phyloP scores from a whole-genome alignment of 2,888 invertebrate genomes.

The Macroteleia sp. region DNA sequence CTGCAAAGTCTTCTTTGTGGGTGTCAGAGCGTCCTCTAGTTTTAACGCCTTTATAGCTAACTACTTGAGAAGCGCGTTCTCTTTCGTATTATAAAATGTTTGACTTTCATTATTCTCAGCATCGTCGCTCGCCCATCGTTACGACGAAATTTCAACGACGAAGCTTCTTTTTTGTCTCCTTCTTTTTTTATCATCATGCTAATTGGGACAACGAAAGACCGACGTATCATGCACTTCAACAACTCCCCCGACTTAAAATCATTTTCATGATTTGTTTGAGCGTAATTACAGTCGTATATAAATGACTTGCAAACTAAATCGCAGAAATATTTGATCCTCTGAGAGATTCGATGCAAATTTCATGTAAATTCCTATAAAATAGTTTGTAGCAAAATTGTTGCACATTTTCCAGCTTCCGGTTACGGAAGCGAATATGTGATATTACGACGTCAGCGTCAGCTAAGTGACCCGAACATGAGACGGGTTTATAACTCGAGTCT shows the following conservation, averaged over 20 bases:
- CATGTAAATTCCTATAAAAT: constrained; percentile 26
- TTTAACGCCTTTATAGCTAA: constrained; percentile 31
- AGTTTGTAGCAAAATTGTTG: constrained; percentile 24
- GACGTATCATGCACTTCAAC: not conserved
- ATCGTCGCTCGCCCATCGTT: too few species aligned
- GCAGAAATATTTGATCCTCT: constrained; percentile 19
- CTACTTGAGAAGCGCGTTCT: constrained; percentile 36
- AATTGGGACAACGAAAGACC: not conserved
- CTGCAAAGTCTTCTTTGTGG: constrained; percentile 35
- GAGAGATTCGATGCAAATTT: constrained; percentile 19
- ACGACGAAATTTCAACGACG: constrained; percentile 27
- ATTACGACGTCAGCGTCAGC: too few species aligned
- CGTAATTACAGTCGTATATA: constrained; percentile 16
- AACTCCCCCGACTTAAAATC: too few species aligned
- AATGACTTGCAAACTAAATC: constrained; percentile 22
- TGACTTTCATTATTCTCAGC: constrained; percentile 47
- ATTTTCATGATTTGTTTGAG: constrained; percentile 25
- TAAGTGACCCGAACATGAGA: constrained; percentile 34
- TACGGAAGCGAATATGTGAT: not conserved
- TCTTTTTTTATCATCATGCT: too few species aligned
- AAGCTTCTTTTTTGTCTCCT: not conserved
- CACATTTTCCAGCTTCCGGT: constrained; percentile 31
- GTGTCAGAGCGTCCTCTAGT: constrained; percentile 25
- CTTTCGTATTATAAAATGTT: constrained; percentile 41
- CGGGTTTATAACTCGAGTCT: constrained; percentile 27